A percentile compares a stretch with the other conserved stretches of the same genome.
phyloP scores from a whole-genome alignment of 2,797 vertebrate genomes.

The Euthynnus affinis region DNA sequence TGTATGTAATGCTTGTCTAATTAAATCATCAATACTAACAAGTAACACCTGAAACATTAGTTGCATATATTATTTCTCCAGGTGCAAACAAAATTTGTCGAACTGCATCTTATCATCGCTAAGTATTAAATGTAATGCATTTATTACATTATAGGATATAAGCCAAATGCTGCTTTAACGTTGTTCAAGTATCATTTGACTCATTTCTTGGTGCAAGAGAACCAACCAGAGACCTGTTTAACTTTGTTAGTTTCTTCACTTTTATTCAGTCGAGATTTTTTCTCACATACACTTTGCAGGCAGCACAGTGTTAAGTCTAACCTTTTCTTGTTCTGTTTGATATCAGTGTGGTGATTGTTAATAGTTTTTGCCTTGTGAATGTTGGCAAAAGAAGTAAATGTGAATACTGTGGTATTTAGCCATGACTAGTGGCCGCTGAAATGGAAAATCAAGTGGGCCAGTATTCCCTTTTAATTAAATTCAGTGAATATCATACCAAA shows the following conservation, averaged over 20 bases:
- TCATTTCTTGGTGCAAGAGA: conserved; percentile 25
- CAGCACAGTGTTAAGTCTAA: background rate
- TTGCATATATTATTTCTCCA: conserved; percentile 15
- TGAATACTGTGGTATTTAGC: background rate
- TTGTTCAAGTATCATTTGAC: conserved; percentile 2
- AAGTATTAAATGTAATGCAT: conserved; percentile 19
- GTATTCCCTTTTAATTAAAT: conserved; percentile 25
- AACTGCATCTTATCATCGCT: conserved; percentile 7
- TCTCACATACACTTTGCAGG: background rate
- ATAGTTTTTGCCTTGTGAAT: conserved; percentile 1
- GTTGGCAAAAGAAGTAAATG: conserved; percentile 18
- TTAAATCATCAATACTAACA: conserved; percentile 35
- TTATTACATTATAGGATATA: conserved; percentile 36
- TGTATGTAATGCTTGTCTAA: conserved; percentile 8
- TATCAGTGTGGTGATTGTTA: conserved; percentile 1
- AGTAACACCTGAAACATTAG: conserved; percentile 12
- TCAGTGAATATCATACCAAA: conserved; percentile 9
- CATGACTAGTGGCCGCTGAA: conserved; percentile 7
- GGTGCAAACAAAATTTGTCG: conserved; percentile 10
- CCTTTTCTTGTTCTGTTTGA: background rate
- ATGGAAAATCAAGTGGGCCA: conserved; percentile 35
- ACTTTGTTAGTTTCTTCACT: background rate
- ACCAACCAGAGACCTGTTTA: conserved; percentile 6
- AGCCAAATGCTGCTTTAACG: conserved; percentile 18
- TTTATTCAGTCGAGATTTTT: background rate